These are phyloP conservation scores for Rhorus exstirpatorius DNA, from an alignment of 2,888 invertebrate genomes.

Conservation along the genomic window DNA sequence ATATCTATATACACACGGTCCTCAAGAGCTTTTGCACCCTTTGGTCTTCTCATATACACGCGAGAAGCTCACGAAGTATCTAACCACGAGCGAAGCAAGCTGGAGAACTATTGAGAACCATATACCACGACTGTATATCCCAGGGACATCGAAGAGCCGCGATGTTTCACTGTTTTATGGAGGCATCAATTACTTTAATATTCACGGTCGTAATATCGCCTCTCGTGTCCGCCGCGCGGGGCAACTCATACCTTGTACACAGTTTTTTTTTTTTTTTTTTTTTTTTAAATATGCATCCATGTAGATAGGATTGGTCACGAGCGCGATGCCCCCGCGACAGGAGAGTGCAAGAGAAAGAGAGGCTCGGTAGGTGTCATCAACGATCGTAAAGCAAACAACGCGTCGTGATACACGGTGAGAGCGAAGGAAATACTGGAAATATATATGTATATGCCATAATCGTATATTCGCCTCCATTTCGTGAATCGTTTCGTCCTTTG, in stretches of 20 bases:
- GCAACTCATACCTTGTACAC: slow-evolving; percentile 39
- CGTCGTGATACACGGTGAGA: slow-evolving; percentile 1
- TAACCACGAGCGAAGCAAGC: slow-evolving; percentile 28
- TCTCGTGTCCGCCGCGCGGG: slow-evolving; percentile 57
- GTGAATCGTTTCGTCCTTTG: slow-evolving; percentile 71
- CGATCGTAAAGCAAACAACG: slow-evolving; percentile 76
- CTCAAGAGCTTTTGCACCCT: slow-evolving; percentile 56
- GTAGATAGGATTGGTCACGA: slow-evolving; percentile 60
- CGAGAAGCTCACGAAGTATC: slow-evolving; percentile 53
- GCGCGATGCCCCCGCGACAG: slow-evolving; percentile 27
- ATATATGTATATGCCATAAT: background rate
- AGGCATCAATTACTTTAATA: slow-evolving; percentile 84
- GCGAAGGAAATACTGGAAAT: background rate
- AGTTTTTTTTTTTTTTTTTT: slow-evolving; percentile 13
- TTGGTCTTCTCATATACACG: slow-evolving; percentile 49
- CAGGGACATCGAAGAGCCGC: slow-evolving; percentile 77
- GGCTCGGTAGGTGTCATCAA: slow-evolving; percentile 81
- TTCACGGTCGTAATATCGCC: slow-evolving; percentile 81
- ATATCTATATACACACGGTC: slow-evolving; percentile 36
- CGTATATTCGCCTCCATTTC: slow-evolving; percentile 19
- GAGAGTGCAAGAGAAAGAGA: slow-evolving; percentile 44
- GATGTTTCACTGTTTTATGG: slow-evolving; percentile 80
- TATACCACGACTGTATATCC: slow-evolving; percentile 70
- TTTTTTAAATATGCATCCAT: slow-evolving; percentile 44
- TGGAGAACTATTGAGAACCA: slow-evolving; percentile 70